Evolutionary conservation across 53 echinoderm and acorn worm species (phyloP).

Genomic region (Henricia sp.): DNA sequence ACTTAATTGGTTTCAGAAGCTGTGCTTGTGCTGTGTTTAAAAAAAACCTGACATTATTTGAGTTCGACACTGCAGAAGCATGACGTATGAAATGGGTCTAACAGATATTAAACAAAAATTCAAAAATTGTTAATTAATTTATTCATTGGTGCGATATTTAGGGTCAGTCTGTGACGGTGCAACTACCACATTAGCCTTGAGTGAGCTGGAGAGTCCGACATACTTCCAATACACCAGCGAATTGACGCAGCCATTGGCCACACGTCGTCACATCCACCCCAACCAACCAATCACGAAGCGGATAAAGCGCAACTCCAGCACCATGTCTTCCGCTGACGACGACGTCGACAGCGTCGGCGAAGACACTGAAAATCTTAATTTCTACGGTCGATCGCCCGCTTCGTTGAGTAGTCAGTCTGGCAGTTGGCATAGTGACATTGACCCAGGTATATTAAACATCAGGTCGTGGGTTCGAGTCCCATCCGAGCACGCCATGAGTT

Average conservation of each 20-base stretch:
- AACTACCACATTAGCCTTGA: constrained; percentile 59
- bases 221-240: constrained; percentile 84
- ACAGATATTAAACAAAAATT: no score
- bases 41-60: no score
- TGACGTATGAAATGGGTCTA: no score
- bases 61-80: no score
- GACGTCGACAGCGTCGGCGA: constrained; percentile 96
- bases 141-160: background rate
- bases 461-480: no score
- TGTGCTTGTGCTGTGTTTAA: no score
- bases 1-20: no score
- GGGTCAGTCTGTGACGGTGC: constrained; percentile 68
- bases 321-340: constrained; percentile 90
- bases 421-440: constrained; percentile 96
- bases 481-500: no score
- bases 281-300: constrained; percentile 79
- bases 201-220: constrained; percentile 80
- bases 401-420: constrained; percentile 95
- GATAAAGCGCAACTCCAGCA: constrained; percentile 95
- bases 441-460: constrained; percentile 82
- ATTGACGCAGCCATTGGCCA: constrained; percentile 55
- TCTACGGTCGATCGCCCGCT: constrained; percentile 90
- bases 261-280: constrained; percentile 66
- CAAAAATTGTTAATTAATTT: background rate
- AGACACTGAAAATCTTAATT: constrained; percentile 80